Evolutionary conservation across 2,888 invertebrate genomes (phyloP), one percentile per base, ranked within the genome.

Genomic region (Stenoptilia bipunctidactyla): DNA sequence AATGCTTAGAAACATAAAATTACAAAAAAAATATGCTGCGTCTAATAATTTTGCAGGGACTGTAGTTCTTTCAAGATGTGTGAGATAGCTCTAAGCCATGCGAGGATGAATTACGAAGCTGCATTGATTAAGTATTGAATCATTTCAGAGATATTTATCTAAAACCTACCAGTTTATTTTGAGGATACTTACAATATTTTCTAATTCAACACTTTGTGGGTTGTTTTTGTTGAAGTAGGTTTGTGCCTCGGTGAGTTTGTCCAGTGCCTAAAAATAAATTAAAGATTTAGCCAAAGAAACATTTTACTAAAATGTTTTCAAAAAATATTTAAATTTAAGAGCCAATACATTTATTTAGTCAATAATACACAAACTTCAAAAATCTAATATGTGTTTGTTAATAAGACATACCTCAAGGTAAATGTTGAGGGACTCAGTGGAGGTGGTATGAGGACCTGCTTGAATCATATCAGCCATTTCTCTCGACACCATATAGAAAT

Each of bases 401-500:
- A n/a, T n/a, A n/a, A n/a, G 8, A 38, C 45, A 46, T 47, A 83
- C 84, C 66, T 83, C 82, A 20, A 84, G 55, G 50, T 85, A 85
- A 34, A 71, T 55, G 47, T 72, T 80, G 34, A 89, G 77, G 0
- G 87, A 73, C 15, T 87, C 87, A 0, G 88, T 86, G 38, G 87
- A 86, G 1, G 87, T 79, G 2, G 87, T 87, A 15, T 89, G 87
- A 0, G 94, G 96, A 5, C 97, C 96, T 46, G 91, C 91, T 54
- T 93, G 91, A 15, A 97, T 92, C 2, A 92, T 86, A 50, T 90
- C 89, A 45, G 96, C 96, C 3, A 97, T 92, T 62, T 97, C 96
- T 64, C 94, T 91, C 1, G 96, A 93, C 20, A 97, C 95, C 79
- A 96, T 96, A 69, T 98, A 99, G 66, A 93, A 98, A 39, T 94